Evolutionary conservation across 2,888 invertebrate species (phyloP).

Genomic region (Lymantria monacha): DNA sequence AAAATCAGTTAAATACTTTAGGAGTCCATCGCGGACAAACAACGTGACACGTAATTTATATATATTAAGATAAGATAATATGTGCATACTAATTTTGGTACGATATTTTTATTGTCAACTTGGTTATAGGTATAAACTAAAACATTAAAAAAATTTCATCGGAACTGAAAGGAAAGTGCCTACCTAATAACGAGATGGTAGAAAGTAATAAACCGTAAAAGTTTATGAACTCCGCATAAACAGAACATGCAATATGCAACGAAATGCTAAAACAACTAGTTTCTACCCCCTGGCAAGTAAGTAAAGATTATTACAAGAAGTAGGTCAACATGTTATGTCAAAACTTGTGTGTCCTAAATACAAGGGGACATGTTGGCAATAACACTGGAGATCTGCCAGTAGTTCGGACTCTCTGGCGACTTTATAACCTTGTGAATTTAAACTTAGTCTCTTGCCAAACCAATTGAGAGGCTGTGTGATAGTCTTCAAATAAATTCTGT

Average conservation of each 20-base stretch:
- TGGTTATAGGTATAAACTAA: no score
- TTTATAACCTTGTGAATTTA: constrained; percentile 48
- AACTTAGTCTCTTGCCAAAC: constrained; percentile 26
- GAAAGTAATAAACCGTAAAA: neutral
- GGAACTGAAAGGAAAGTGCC: no score
- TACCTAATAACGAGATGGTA: neutral
- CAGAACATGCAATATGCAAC: constrained; percentile 1
- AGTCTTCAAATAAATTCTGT: neutral
- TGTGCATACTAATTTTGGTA: no score
- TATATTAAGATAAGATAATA: no score
- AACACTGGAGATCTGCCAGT: constrained; percentile 64
- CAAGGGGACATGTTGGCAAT: constrained; percentile 46
- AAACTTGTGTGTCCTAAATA: constrained; percentile 61
- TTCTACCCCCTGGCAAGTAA: neutral
- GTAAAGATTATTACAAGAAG: constrained; percentile 34
- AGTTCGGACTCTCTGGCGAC: constrained; percentile 35
- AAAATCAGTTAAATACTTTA: no score
- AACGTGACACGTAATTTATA: no score
- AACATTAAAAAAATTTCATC: no score
- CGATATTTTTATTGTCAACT: no score
- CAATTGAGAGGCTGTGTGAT: constrained; percentile 15
- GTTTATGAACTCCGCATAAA: neutral
- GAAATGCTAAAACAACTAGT: neutral
- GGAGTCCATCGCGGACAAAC: no score
- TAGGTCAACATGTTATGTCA: constrained; percentile 52